Percentiles rank a stretch among this genome's conserved stretches.
Conservation (phyloP, 2,888 invertebrate species). For the Acronicta leporina region DNA sequence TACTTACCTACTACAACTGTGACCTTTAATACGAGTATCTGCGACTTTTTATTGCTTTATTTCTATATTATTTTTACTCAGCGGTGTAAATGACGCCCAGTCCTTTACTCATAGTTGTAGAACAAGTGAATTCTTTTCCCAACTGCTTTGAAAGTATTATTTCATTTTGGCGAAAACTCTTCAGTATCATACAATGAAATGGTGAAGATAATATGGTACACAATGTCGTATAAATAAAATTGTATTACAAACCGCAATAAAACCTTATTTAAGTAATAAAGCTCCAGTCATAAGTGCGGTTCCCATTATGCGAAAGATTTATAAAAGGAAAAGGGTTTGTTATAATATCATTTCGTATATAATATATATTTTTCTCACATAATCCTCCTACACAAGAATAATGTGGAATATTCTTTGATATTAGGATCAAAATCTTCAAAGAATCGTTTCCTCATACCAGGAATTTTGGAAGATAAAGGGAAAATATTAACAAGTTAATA, state of each 20-base stretch:
- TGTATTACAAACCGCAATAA: slow-evolving; percentile 13
- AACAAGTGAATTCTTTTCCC: slow-evolving; percentile 47
- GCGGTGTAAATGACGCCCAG: slow-evolving; percentile 37
- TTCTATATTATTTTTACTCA: not conserved
- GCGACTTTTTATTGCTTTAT: no score
- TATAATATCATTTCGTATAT: slow-evolving; percentile 19
- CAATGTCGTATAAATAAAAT: slow-evolving; percentile 13
- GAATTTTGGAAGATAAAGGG: slow-evolving; percentile 11
- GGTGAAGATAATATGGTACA: slow-evolving; percentile 22
- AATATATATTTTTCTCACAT: slow-evolving; percentile 4
- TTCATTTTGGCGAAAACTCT: slow-evolving; percentile 25
- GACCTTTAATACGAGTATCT: no score
- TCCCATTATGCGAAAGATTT: slow-evolving; percentile 18
- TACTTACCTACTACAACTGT: no score
- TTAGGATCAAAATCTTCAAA: slow-evolving; percentile 30
- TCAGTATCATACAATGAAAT: slow-evolving; percentile 16
- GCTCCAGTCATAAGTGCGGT: slow-evolving; percentile 25
- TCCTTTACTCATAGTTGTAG: slow-evolving; percentile 40
- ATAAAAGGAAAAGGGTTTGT: slow-evolving; percentile 23
- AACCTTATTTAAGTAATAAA: slow-evolving; percentile 16
- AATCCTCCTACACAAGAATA: not conserved
- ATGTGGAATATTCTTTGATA: slow-evolving; percentile 22
- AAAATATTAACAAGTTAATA: slow-evolving; percentile 15
- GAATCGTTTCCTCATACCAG: slow-evolving; percentile 20
- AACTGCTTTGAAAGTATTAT: slow-evolving; percentile 30